Conservation (phyloP, 2,797 vertebrate species). For the Apogon talboti region DNA sequence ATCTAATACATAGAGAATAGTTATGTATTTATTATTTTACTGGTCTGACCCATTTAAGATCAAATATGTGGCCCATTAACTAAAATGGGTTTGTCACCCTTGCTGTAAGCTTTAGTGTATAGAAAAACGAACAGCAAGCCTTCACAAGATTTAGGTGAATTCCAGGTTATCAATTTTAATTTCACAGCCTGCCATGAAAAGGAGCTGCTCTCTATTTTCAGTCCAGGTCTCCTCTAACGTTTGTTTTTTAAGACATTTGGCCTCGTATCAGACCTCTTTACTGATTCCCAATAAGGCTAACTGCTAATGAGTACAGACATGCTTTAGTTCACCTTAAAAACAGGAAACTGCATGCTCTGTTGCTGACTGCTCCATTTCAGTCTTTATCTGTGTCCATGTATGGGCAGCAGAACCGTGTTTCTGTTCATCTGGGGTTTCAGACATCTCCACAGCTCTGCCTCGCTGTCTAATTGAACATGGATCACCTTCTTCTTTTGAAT, state of each 20-base stretch:
- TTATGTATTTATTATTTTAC: too few relatives aligned
- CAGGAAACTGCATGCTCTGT: slow-evolving; percentile 20
- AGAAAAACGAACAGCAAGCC: neutral
- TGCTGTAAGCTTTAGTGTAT: too few relatives aligned
- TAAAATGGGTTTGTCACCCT: too few relatives aligned
- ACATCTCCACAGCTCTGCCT: slow-evolving; percentile 12
- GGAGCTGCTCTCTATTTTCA: slow-evolving; percentile 14
- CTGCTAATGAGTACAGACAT: slow-evolving; percentile 32
- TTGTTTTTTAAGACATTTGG: slow-evolving; percentile 38
- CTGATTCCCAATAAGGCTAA: slow-evolving; percentile 18
- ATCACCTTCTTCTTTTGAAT: slow-evolving; percentile 35
- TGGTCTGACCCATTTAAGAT: too few relatives aligned
- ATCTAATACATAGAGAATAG: too few relatives aligned
- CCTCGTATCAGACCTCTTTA: slow-evolving; percentile 19
- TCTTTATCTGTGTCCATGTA: slow-evolving; percentile 53
- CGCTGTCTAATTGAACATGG: slow-evolving; percentile 43
- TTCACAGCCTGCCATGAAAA: slow-evolving; percentile 17
- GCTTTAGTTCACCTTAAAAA: slow-evolving; percentile 47
- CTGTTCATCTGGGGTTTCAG: slow-evolving; percentile 36
- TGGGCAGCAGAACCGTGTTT: slow-evolving; percentile 28
- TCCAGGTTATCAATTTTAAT: slow-evolving; percentile 5
- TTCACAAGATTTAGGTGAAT: neutral
- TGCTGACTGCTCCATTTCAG: slow-evolving; percentile 45
- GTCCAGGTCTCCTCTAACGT: slow-evolving; percentile 19
- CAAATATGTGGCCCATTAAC: too few relatives aligned